phyloP scores from a whole-genome alignment of 2,113 vertebrate species.

The Dicaeum eximium region DNA sequence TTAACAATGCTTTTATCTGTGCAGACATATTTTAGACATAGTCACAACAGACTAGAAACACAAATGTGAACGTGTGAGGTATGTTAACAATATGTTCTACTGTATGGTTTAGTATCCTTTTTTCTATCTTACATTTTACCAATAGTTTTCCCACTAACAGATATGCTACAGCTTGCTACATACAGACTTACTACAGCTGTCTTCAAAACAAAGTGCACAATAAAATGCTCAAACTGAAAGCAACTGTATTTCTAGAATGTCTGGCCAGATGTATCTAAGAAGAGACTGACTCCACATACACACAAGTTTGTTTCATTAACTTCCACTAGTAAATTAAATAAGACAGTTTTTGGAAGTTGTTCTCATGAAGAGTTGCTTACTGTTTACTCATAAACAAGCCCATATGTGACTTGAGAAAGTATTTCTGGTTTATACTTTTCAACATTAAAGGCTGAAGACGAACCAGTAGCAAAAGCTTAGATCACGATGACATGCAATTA shows the following conservation, averaged over 20 bases:
- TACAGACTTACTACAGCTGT: conserved; percentile 31
- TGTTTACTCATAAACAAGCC: neutral
- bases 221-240: neutral
- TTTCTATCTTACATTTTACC: conserved; percentile 11
- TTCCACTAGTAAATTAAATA: conserved; percentile 41
- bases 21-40: neutral
- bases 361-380: neutral
- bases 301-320: conserved; percentile 43
- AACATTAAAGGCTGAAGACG: neutral
- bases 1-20: conserved; percentile 27
- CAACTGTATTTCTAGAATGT: neutral
- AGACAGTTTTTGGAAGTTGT: neutral
- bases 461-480: neutral
- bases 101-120: neutral
- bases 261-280: conserved; percentile 17
- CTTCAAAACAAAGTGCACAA: neutral
- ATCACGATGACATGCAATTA: neutral
- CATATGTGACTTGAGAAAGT: neutral
- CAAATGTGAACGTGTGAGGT: neutral
- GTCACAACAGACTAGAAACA: conserved; percentile 37
- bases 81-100: conserved; percentile 26
- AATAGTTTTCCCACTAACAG: conserved; percentile 32
- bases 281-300: conserved; percentile 28
- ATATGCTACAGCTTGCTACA: neutral
- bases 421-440: neutral